Evolutionary conservation across 2,797 vertebrate species (phyloP), one percentile per base, ranked within the genome.

Genomic region (Phrynocephalus vlangalii): DNA sequence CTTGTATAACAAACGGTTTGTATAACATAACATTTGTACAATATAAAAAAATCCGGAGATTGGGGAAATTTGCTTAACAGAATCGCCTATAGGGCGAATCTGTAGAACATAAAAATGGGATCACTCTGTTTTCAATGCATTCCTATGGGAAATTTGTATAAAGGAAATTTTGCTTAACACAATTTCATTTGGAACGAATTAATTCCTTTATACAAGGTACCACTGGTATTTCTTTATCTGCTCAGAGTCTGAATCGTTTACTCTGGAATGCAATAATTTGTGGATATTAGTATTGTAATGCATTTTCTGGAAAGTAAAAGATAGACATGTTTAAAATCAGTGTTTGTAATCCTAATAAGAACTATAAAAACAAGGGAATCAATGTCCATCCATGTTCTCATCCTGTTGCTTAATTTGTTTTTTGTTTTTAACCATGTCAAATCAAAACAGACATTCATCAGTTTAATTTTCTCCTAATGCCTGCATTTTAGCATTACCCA

Each of bases 381-480:
- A 56, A 44, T 63, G 52, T 28, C 24, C 52, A 68, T 89, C 38
- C 20, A 81, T 52, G 71, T 88, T 80, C 28, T 50, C 78, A 68
- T 67, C 26, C n/a, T 73, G 20, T 79, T 50, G 33, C 15, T 44
- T 72, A 30, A 76, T 82, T 82, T 82, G 38, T 87, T 6, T 70
- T 38, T 70, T 78, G 48, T 28, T 60, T 78, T 87, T n/a, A 77
- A 56, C 72, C 48, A 33, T 15, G 28, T 82, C 28, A 67, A 79
- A 68, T 67, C 63, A 66, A 67, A 24, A 26, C 24, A 67, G 73
- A 33, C 60, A 28, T 7, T 50, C 20, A 68, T 71, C 11, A 81
- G 68, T 80, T 86, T 73, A 73, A n/a, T 80, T 80, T 81, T 73
- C 52, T 73, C 48, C 22, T 63, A 15, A 16, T 86, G 38, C 10